Base-by-base conservation (phyloP, 1,140 invertebrate species). In the Cydia amplana region DNA sequence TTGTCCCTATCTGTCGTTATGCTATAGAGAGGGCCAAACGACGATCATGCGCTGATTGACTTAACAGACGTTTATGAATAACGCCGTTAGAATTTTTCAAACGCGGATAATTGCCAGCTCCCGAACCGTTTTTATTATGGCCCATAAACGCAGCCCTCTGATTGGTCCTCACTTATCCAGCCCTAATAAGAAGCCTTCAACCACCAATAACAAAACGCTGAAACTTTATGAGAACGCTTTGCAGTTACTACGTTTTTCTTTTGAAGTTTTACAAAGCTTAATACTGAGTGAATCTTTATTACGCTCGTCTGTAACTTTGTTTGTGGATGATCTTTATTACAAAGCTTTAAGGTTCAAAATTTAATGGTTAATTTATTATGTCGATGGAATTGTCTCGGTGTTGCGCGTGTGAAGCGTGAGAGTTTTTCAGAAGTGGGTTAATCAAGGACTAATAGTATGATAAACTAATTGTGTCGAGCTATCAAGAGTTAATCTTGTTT, bases 231-330 rank as follows among this genome's bases (percentile, higher is more conserved):
- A 60, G n/a, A 12, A 0, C 0, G 1, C 2, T 23, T 1, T 60
- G 55, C 18, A 60, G 9, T 23, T 60, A 60, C 7, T 7, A 60
- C 20, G 7, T 60, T 60, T 23, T 55, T 60, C 18, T 23, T 23
- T 60, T 60, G 18, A 23, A 60, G 7, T 23, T n/a, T 2, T 18
- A 23, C 18, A 10, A 23, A 23, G n/a, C 51, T 55, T 55, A 20
- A 55, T 55, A 23, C 55, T 60, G 55, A 60, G 55, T 60, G 55
- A 60, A 60, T 60, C 55, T 60, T 60, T 60, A 60, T 60, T 60
- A 60, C 55, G 55, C 28, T 0, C 7, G 7, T 60, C 12, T n/a
- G 49, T n/a, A 5, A n/a, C 49, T 51, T 0, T 16, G 4, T 4
- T 51, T 51, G 18, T 18, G 16, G 49, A 51, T 51, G n/a, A 51